Evolutionary conservation across 1,140 invertebrate species (phyloP).

Genomic region (Gerris buenoi): DNA sequence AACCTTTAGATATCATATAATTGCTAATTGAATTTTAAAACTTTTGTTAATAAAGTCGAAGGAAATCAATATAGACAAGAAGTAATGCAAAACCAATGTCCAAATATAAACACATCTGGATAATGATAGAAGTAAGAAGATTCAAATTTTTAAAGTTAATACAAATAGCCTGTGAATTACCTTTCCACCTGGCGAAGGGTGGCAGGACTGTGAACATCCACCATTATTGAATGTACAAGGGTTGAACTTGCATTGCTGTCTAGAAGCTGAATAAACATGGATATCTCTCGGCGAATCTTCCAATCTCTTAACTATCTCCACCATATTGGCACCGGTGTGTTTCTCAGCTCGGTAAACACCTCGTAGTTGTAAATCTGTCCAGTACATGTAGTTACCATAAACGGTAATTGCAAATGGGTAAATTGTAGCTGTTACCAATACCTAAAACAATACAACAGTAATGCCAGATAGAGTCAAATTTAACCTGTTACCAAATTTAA

Average conservation of each 20-base stretch:
- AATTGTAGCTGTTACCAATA: slow-evolving; percentile 75
- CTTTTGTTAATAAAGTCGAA: no score
- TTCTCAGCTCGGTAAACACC: slow-evolving; percentile 94
- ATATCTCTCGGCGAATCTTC: slow-evolving; percentile 84
- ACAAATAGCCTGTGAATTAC: no score
- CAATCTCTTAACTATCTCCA: slow-evolving; percentile 80
- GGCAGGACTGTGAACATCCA: slow-evolving; percentile 88
- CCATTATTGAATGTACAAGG: slow-evolving; percentile 86
- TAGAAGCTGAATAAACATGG: slow-evolving; percentile 63
- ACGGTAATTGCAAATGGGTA: slow-evolving; percentile 94
- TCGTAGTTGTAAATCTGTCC: slow-evolving; percentile 87
- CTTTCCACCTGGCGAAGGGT: slow-evolving; percentile 66
- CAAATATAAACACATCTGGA: no score
- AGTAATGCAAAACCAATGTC: no score
- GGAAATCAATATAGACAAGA: no score
- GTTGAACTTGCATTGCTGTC: slow-evolving; percentile 69
- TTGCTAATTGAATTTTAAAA: no score
- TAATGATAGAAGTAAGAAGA: no score
- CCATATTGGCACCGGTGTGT: slow-evolving; percentile 86
- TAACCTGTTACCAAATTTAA: no score
- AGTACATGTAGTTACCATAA: slow-evolving; percentile 83
- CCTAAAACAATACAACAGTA: slow-evolving; percentile 28
- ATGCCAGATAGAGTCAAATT: no score
- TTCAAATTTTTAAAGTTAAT: no score
- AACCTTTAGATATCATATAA: no score